A percentile compares a stretch with the other conserved stretches of the same genome.
phyloP scores from a whole-genome alignment of 2,797 vertebrate species.

The Acomys russatus region DNA sequence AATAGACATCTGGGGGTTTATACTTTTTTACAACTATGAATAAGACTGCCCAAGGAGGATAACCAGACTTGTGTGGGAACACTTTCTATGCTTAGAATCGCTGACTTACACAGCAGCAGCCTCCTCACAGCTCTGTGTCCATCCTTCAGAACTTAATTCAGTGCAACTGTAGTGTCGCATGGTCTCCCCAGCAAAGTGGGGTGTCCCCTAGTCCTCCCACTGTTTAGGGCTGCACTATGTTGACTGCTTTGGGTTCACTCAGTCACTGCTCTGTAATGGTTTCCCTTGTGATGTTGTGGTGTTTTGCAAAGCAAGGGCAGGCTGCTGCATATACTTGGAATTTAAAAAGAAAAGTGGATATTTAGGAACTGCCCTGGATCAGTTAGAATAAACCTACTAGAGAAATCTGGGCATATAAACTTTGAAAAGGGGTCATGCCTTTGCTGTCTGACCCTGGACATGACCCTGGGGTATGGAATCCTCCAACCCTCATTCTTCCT shows the following conservation, averaged over 20 bases:
- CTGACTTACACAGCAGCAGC: neutral
- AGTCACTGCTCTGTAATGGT: neutral
- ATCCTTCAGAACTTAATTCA: neutral
- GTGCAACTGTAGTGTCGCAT: neutral
- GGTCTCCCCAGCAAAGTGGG: neutral
- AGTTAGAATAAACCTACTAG: neutral
- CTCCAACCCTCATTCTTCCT: neutral
- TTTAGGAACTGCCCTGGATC: neutral
- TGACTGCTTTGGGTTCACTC: neutral
- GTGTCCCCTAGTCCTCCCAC: neutral
- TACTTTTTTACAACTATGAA: neutral
- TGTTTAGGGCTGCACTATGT: neutral
- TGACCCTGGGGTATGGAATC: too few relatives aligned
- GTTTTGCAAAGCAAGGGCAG: neutral
- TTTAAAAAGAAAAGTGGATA: constrained; percentile 32
- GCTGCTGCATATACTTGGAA: neutral
- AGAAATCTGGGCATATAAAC: neutral
- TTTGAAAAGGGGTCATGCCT: neutral
- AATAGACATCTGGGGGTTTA: neutral
- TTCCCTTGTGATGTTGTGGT: neutral
- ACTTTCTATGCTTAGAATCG: neutral
- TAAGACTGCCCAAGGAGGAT: neutral
- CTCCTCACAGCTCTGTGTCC: neutral
- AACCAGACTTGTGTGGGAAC: neutral
- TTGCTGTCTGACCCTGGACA: neutral